Percentiles rank a stretch among this genome's conserved stretches.
Evolutionary conservation across 2,113 vertebrate species (phyloP).

Genomic region (Hoplias malabaricus): DNA sequence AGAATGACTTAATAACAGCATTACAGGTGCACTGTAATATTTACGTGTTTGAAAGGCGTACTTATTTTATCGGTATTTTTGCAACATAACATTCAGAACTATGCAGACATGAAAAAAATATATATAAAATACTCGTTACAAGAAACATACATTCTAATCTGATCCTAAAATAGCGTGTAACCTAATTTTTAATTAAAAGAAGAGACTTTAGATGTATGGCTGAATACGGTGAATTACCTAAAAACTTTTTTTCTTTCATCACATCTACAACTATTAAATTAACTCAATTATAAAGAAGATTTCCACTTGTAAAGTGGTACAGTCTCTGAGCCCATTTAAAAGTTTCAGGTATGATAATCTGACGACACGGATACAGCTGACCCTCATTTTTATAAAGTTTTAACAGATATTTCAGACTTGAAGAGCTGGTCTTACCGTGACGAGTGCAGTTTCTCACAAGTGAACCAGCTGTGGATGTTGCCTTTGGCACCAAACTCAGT

Average conservation of each 20-base stretch:
- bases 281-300: background rate
- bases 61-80: no score
- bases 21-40: no score
- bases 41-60: no score
- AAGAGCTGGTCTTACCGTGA: conserved; percentile 74
- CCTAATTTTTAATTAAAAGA: background rate
- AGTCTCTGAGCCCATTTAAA: background rate
- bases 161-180: background rate
- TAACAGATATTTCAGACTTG: background rate
- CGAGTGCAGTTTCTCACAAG: conserved; percentile 62
- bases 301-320: background rate
- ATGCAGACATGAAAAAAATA: no score
- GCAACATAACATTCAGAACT: no score
- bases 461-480: conserved; percentile 82
- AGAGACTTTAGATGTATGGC: background rate
- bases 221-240: background rate
- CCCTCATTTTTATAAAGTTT: background rate
- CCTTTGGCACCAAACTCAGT: conserved; percentile 76
- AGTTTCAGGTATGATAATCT: background rate
- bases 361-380: background rate
- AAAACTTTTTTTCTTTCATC: background rate
- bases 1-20: no score
- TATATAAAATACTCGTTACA: no score
- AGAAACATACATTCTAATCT: no score
- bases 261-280: conserved; percentile 1